Conservation (phyloP, 2,888 invertebrate genomes). For the Noctua fimbriata region DNA sequence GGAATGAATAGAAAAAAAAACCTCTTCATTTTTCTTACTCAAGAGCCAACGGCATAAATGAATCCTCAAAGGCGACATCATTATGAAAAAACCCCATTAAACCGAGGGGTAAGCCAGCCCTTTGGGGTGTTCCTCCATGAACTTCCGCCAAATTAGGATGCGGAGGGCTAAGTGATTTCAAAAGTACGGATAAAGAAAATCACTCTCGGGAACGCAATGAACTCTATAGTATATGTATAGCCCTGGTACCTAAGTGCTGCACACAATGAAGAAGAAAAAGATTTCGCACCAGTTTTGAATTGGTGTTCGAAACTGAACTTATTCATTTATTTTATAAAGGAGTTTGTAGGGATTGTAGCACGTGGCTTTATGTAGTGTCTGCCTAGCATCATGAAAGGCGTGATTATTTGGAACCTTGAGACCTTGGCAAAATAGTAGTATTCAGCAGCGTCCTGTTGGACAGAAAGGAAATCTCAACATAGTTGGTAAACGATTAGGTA, state of each 20-base stretch:
- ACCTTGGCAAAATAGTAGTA: background rate
- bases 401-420: background rate
- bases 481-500: background rate
- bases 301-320: background rate
- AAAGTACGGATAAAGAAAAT: slow-evolving; percentile 34
- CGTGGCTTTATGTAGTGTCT: background rate
- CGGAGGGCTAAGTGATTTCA: slow-evolving; percentile 38
- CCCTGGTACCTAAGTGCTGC: background rate
- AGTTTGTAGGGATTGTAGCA: background rate
- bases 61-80: slow-evolving; percentile 49
- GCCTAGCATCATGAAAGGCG: background rate
- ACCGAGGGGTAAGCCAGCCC: slow-evolving; percentile 39
- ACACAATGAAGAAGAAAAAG: background rate
- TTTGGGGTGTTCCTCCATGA: slow-evolving; percentile 50
- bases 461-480: background rate
- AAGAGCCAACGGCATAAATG: slow-evolving; percentile 36
- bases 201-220: slow-evolving; percentile 25
- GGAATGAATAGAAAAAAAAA: slow-evolving; percentile 10
- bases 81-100: slow-evolving; percentile 48
- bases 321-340: slow-evolving; percentile 2
- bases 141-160: slow-evolving; percentile 50
- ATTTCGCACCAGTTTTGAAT: background rate
- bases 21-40: slow-evolving; percentile 20
- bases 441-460: background rate
- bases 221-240: background rate